Percentiles rank a stretch among this genome's conserved stretches.
phyloP scores from a whole-genome alignment of 2,113 vertebrate species.

The Aplodontia rufa region DNA sequence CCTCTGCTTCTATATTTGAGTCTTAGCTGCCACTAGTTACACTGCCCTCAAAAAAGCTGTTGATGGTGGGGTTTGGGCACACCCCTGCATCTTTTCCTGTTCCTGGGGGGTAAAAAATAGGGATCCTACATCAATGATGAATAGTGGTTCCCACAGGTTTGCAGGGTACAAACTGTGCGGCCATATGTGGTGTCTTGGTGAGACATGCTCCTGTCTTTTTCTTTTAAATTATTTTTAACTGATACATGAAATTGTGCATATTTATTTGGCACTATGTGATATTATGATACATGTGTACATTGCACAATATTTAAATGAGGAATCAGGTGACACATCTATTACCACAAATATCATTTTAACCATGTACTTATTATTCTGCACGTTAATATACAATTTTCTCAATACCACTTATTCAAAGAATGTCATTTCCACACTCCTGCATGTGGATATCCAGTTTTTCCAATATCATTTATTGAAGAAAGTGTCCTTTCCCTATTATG shows the following conservation, averaged over 20 bases:
- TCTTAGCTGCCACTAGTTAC: neutral
- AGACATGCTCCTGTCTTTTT: neutral
- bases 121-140: neutral
- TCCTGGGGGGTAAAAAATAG: neutral
- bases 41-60: neutral
- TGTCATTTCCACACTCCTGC: neutral
- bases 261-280: neutral
- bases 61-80: neutral
- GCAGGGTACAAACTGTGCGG: neutral
- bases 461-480: neutral
- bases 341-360: neutral
- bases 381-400: neutral
- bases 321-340: neutral
- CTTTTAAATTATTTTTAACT: neutral
- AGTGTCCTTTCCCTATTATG: neutral
- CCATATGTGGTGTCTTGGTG: neutral
- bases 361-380: neutral
- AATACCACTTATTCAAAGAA: neutral
- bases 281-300: neutral
- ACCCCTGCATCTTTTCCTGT: neutral
- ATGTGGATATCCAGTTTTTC: neutral
- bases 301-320: neutral
- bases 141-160: neutral
- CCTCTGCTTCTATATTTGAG: neutral
- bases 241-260: neutral